Percentiles rank a stretch among this genome's conserved stretches.
These are phyloP conservation scores for Morpho deidamia DNA, from an alignment of 2,888 invertebrate species.

Conservation along the genomic window DNA sequence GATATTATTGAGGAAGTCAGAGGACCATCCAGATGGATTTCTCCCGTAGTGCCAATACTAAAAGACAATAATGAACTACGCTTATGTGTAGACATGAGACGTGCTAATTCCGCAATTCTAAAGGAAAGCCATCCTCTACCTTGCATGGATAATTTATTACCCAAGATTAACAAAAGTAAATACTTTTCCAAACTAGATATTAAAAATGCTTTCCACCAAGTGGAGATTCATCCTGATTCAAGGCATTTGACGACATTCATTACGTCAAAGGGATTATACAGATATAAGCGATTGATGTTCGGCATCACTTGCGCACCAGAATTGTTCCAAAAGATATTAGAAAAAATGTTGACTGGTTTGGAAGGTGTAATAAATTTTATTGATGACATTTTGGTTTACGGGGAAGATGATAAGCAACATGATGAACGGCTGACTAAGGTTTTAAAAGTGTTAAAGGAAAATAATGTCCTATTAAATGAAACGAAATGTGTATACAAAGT, in stretches of 20 bases:
- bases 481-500: conserved; percentile 19
- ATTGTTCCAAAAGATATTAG: conserved; percentile 29
- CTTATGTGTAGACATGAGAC: conserved; percentile 33
- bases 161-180: conserved; percentile 27
- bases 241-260: conserved; percentile 32
- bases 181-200: conserved; percentile 27
- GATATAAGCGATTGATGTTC: conserved; percentile 43
- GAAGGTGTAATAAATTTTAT: conserved; percentile 30
- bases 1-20: conserved; percentile 29
- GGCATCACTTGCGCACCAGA: conserved; percentile 36
- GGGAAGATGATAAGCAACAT: conserved; percentile 19
- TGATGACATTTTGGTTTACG: conserved; percentile 30
- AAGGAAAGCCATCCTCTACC: conserved; percentile 33
- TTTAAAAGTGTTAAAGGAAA: conserved; percentile 15
- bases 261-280: conserved; percentile 22
- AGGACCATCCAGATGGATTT: conserved; percentile 25
- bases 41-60: conserved; percentile 27
- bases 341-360: conserved; percentile 25
- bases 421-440: conserved; percentile 18
- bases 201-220: conserved; percentile 31
- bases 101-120: conserved; percentile 30
- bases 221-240: conserved; percentile 22
- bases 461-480: conserved; percentile 21
- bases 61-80: conserved; percentile 28
- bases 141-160: conserved; percentile 29